phyloP scores from a whole-genome alignment of 1,140 invertebrate genomes.

The Aphaenogaster ashmeadi region DNA sequence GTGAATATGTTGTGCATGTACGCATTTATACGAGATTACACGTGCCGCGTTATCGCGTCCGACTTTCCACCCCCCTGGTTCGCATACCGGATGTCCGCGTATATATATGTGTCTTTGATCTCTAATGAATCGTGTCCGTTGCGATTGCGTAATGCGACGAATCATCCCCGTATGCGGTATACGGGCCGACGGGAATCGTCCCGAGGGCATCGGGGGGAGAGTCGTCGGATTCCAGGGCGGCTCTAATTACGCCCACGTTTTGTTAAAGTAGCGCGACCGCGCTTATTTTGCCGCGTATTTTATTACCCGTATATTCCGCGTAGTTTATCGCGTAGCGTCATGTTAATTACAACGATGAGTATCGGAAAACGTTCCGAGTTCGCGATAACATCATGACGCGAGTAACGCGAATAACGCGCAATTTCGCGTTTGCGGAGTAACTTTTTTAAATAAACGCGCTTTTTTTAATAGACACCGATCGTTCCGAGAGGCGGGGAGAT shows the following conservation, averaged over 20 bases:
- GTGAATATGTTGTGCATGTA: not conserved
- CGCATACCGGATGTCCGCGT: not conserved
- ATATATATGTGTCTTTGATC: slow-evolving; percentile 20
- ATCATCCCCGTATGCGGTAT: not conserved
- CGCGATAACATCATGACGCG: not conserved
- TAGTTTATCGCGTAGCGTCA: not conserved
- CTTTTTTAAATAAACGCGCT: not conserved
- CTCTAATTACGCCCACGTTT: not conserved
- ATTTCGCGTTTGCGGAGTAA: not conserved
- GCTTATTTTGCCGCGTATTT: not conserved
- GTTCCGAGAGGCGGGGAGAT: not conserved
- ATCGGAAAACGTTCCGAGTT: not conserved
- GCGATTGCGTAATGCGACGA: slow-evolving; percentile 14
- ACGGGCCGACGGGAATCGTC: not conserved
- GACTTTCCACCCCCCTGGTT: not conserved
- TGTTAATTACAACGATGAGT: not conserved
- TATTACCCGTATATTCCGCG: not conserved
- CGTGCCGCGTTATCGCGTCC: not conserved
- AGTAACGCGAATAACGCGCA: not conserved
- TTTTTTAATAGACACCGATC: no score
- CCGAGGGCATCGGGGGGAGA: not conserved
- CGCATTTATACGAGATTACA: slow-evolving; percentile 16
- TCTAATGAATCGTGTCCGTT: slow-evolving; percentile 2
- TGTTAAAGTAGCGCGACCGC: no score
- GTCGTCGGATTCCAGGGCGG: not conserved